These are phyloP conservation scores for Micrasema minimum DNA, from an alignment of 1,140 invertebrate genomes.

Conservation along the genomic window DNA sequence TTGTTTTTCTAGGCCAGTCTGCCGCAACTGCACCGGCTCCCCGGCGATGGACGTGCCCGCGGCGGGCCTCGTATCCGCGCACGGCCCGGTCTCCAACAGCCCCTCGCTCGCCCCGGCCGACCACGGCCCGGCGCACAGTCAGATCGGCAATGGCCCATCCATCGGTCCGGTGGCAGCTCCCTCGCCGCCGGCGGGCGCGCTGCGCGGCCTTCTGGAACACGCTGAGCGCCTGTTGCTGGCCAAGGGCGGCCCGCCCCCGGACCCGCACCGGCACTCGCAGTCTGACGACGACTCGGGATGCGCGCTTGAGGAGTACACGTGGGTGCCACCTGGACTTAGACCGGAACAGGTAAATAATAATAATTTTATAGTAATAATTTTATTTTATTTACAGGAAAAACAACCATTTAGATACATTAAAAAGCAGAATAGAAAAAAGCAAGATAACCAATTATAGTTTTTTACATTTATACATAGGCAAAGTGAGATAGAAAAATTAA, in stretches of 20 bases:
- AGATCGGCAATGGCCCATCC: no score
- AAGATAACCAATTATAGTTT: no score
- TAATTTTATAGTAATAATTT: no score
- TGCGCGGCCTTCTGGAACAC: slow-evolving; percentile 66
- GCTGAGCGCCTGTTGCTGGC: slow-evolving; percentile 62
- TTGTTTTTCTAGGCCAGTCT: slow-evolving; percentile 68
- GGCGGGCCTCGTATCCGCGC: slow-evolving; percentile 49
- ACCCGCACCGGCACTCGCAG: slow-evolving; percentile 84
- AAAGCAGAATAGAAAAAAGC: no score
- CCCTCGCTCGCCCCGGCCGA: slow-evolving; percentile 50
- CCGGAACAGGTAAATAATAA: slow-evolving; percentile 91
- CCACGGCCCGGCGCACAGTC: slow-evolving; percentile 24
- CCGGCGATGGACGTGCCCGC: slow-evolving; percentile 32
- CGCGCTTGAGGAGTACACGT: slow-evolving; percentile 96
- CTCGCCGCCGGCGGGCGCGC: slow-evolving; percentile 56
- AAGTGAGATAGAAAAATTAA: no score
- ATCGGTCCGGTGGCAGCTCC: slow-evolving; percentile 45
- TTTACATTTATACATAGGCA: no score
- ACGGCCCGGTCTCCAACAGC: neutral
- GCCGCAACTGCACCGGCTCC: slow-evolving; percentile 64
- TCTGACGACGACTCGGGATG: slow-evolving; percentile 97
- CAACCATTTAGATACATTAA: no score
- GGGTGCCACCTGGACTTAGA: slow-evolving; percentile 95
- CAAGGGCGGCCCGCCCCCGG: slow-evolving; percentile 56
- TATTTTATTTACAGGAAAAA: no score